Conservation (phyloP, 2,797 vertebrate genomes). For the Onychomys torridus region DNA sequence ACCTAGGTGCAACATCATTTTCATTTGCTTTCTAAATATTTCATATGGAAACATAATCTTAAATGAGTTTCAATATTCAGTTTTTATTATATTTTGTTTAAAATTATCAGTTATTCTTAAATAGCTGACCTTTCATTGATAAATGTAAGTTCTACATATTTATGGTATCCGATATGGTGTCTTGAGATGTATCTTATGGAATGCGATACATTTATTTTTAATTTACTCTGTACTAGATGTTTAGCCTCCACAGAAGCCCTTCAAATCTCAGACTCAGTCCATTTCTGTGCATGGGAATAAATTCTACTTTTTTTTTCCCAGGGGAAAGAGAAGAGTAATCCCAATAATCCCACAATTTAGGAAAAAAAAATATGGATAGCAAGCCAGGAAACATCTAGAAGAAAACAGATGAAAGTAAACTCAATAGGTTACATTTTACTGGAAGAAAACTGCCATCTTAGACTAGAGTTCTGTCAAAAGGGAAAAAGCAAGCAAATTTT, state of each 20-base stretch:
- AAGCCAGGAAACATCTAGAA: not conserved
- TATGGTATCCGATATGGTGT: not conserved
- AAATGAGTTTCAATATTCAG: conserved; percentile 2
- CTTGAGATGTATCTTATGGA: not conserved
- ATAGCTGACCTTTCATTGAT: not conserved
- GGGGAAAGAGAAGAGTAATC: not conserved
- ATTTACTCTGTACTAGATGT: not conserved
- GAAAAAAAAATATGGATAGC: not conserved
- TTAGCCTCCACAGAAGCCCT: not conserved
- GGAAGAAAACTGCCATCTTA: not conserved
- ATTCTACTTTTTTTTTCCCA: not conserved
- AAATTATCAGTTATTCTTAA: not conserved
- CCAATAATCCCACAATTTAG: not conserved
- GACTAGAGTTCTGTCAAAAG: not conserved
- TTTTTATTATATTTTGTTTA: conserved; percentile 27
- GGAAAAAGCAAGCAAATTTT: not conserved
- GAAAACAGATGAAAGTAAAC: not conserved
- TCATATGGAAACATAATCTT: not conserved
- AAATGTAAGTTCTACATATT: not conserved
- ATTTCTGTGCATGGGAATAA: not conserved
- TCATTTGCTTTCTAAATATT: conserved; percentile 12
- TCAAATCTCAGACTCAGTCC: not conserved
- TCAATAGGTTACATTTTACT: not conserved
- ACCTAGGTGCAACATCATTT: not conserved
- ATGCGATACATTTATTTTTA: not conserved